Evolutionary conservation across 2,113 vertebrate species (phyloP), one percentile per base, ranked within the genome.

Genomic region (Alethe castanea): DNA sequence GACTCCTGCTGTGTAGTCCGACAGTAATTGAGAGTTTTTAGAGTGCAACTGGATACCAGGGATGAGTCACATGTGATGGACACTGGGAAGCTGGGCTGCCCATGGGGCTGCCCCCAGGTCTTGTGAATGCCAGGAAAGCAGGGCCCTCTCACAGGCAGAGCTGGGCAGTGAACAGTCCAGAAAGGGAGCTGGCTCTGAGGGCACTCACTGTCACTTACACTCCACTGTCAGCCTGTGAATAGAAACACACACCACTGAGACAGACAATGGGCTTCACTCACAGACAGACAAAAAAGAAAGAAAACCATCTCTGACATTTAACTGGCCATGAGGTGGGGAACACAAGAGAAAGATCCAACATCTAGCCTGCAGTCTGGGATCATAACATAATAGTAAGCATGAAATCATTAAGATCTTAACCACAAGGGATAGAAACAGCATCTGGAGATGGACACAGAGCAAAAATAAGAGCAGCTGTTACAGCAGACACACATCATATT

Each of bases 391-490:
- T 1, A 61, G 31, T 14, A 91, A 81, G 31, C 47, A 91, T 60
- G 73, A 86, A 66, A 45, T 57, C 65, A 52, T 80, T 77, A 83
- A 45, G 59, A 35, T 50, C 86, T 86, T 29, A 74, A 74, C 81
- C 69, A 54, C 47, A 83, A 86, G 35, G 44, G 22, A 54, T 6
- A 83, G 40, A 90, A 88, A 44, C 26, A 65, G 56, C 88, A 67
- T 62, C 38, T 81, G 69, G 76, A 73, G 52, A 61, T 36, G 50
- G 53, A 86, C 33, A 50, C 11, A 36, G 45, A 54, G 16, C 54
- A 45, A 56, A 82, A 88, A 38, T 59, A 88, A 66, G 62, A 95
- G 62, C 61, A 85, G 69, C 50, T 88, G 67, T 86, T 77, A 54
- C 0, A 77, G 85, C 67, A 94, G 56, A 71, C 48, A 88, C 79